Conservation (phyloP, 1,140 invertebrate species). For the Atta cephalotes region DNA sequence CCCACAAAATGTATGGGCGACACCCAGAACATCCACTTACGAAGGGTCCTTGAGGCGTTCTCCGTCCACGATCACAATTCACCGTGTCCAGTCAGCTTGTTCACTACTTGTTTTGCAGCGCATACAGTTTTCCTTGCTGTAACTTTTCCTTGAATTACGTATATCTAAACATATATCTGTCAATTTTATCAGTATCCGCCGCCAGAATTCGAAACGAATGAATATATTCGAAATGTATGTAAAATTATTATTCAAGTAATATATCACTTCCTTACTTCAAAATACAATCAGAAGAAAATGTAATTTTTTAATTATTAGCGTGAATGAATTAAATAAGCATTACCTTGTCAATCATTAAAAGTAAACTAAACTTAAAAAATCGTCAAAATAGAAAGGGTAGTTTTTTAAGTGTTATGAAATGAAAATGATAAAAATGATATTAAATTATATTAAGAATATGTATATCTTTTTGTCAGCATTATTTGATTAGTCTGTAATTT, state of each 20-base stretch:
- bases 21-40: constrained; percentile 61
- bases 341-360: too few species aligned
- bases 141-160: constrained; percentile 1
- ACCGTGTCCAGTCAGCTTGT: constrained; percentile 32
- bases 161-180: neutral
- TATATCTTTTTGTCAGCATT: too few species aligned
- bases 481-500: too few species aligned
- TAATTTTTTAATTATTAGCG: too few species aligned
- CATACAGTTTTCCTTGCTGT: constrained; percentile 22
- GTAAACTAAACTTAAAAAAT: too few species aligned
- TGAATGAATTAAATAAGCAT: too few species aligned
- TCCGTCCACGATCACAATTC: constrained; percentile 39
- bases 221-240: neutral
- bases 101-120: constrained; percentile 50
- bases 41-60: constrained; percentile 48
- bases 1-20: constrained; percentile 67
- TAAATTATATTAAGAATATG: too few species aligned
- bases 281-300: too few species aligned
- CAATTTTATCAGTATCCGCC: neutral
- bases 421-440: too few species aligned
- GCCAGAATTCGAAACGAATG: neutral
- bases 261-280: neutral
- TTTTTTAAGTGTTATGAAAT: too few species aligned
- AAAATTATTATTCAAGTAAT: neutral
- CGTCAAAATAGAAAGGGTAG: too few species aligned